Evolutionary conservation across 2,797 vertebrate genomes (phyloP).

Genomic region (Siniperca scherzeri): DNA sequence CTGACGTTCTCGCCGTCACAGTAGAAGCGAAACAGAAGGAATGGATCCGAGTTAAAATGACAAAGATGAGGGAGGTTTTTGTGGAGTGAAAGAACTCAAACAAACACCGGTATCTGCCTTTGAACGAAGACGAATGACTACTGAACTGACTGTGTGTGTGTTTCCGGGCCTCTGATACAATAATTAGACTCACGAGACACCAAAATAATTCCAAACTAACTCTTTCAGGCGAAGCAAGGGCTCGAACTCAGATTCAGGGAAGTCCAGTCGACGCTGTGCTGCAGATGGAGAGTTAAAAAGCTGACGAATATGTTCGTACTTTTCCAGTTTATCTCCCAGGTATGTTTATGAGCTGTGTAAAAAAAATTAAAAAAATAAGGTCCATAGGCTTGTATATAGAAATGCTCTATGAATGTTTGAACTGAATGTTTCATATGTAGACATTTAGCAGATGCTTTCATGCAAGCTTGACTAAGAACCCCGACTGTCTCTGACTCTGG

Average conservation of each 20-base stretch:
- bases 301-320: slow-evolving; percentile 15
- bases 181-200: slow-evolving; percentile 7
- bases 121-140: slow-evolving; percentile 31
- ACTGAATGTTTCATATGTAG: too few relatives aligned
- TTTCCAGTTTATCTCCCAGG: slow-evolving; percentile 31
- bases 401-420: slow-evolving; percentile 55
- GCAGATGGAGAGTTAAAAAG: slow-evolving; percentile 11
- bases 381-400: slow-evolving; percentile 34
- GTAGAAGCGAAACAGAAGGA: slow-evolving; percentile 26
- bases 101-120: slow-evolving; percentile 52
- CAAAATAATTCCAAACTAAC: not conserved
- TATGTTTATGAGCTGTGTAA: slow-evolving; percentile 20
- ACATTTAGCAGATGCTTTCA: not conserved
- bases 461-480: not conserved
- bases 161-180: slow-evolving; percentile 26
- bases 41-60: not conserved
- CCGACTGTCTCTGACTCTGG: not conserved
- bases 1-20: slow-evolving; percentile 90
- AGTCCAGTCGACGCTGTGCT: not conserved
- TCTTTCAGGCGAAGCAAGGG: not conserved
- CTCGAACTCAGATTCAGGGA: not conserved
- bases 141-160: slow-evolving; percentile 50
- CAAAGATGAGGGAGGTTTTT: not conserved
- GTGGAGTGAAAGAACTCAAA: slow-evolving; percentile 23
- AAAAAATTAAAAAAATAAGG: not conserved